A percentile compares a stretch with the other conserved stretches of the same genome.
Conservation (phyloP, 2,113 vertebrate species). For the Canis aureus region DNA sequence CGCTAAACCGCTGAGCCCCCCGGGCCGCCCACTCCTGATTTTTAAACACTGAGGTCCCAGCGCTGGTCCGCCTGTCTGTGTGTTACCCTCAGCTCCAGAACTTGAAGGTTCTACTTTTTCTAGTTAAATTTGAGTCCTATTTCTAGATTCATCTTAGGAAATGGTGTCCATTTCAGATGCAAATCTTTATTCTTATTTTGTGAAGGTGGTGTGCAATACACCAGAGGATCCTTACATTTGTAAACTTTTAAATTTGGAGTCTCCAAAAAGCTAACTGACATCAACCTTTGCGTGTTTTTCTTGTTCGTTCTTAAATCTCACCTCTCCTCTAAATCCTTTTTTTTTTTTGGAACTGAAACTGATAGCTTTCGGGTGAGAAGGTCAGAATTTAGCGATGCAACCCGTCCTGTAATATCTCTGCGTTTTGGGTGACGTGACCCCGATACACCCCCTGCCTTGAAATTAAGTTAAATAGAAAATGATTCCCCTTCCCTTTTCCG, state of each 20-base stretch:
- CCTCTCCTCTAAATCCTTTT: background rate
- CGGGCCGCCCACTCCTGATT: background rate
- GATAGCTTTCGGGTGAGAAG: background rate
- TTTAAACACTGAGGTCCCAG: background rate
- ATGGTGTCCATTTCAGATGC: background rate
- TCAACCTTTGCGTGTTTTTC: background rate
- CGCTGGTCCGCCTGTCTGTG: background rate
- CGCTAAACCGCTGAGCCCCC: too few relatives aligned
- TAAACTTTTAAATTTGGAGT: background rate
- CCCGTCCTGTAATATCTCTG: background rate
- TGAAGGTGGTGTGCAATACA: background rate
- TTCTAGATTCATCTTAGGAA: slow-evolving; percentile 14
- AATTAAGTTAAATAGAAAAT: background rate
- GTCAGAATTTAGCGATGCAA: background rate
- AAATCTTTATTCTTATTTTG: background rate
- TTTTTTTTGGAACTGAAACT: background rate
- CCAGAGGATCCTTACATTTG: background rate
- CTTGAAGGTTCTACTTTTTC: background rate
- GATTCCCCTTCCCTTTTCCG: background rate
- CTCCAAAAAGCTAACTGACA: background rate
- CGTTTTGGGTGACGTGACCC: background rate
- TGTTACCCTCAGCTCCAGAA: background rate
- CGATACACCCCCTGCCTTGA: background rate
- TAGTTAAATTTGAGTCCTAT: background rate
- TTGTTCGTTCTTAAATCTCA: background rate